Evolutionary conservation across 2,113 vertebrate species (phyloP), one percentile per base, ranked within the genome.

Genomic region (Myrmecophaga tridactyla): DNA sequence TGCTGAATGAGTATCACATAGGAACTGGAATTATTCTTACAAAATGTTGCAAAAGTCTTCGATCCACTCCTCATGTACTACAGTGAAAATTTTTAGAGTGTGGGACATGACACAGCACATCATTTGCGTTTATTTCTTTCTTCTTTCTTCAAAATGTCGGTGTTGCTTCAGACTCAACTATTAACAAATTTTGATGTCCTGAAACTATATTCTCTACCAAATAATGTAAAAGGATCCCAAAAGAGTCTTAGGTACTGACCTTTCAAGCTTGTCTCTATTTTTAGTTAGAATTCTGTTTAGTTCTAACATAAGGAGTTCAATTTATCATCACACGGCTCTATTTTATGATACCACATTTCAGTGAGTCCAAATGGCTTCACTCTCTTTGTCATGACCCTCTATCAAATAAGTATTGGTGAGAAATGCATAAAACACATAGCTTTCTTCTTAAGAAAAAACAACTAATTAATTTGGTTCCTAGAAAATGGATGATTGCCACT

Each of bases 401-500:
- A 25, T 80, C 63, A 91, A 56, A 83, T 82, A 92, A 41, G 41
- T 92, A 60, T 43, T 34, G 69, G 29, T 34, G 46, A 97, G 86
- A 97, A 86, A 85, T 43, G 0, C 67, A 3, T 10, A 53, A 85
- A 72, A 6, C 43, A 51, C 72, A 88, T 89, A 34, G 0, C 1
- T 83, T 72, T 92, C 18, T 95, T 36, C 73, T 23, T 36, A 84
- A 43, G 9, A 96, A 96, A 73, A 0, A 10, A 3, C 10, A 94
- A 31, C 14, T 95, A 85, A 95, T 96, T 95, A 92, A 87, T 94
- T 85, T 0, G 46, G 76, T 93, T 93, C 48, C 20, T 85, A 5
- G 6, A 29, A 70, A 94, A 48, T 80, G 36, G 82, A 8, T 48
- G 60, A 13, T 92, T 94, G 94, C 0, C 2, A 89, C 63, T 46